Base-by-base conservation (phyloP, 2,113 vertebrate genomes). In the Leptobrachium leishanense region DNA sequence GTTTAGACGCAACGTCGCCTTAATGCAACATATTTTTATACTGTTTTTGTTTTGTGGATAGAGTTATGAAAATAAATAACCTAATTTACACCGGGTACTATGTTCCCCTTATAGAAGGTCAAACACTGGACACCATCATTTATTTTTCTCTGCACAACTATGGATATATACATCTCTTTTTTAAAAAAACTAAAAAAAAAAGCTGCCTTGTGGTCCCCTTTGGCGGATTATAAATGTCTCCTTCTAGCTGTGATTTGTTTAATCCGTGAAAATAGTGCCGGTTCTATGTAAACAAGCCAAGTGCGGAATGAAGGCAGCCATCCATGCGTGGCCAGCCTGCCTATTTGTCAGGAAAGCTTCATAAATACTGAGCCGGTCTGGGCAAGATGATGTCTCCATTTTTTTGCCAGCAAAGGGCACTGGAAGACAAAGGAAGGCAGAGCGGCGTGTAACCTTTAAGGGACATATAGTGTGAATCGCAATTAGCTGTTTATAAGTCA, bases 221-320 rank as follows among this genome's bases (percentile, higher is more conserved):
- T 96, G 93, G 92, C 87, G 90, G 93, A 91, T 95, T 96, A 97
- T 95, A 95, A 95, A 97, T 96, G 95, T 95, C 92, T 96, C 92
- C 94, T 94, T 92, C 91, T 91, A 91, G 89, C 91, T 88, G 94
- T 95, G 96, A 98, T 98, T 97, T 96, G 96, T 98, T 96, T 98
- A 97, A 98, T 97, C 95, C 93, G 94, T 95, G 96, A 93, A 96
- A 98, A 96, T 95, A 93, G 92, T 96, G 92, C 93, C 92, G 93
- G 92, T 91, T 94, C 93, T 96, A 95, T 98, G 96, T 98, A 98
- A 98, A 98, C 96, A 98, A 96, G 95, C 94, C 95, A 92, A 92
- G 95, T 94, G 94, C 94, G 85, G 95, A 96, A 96, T 97, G 95
- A 95, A 96, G 96, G 94, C 88, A 93, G 88, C 89, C 92, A 93